phyloP scores from a whole-genome alignment of 1,140 invertebrate species.

The Drosophila tsacasi region DNA sequence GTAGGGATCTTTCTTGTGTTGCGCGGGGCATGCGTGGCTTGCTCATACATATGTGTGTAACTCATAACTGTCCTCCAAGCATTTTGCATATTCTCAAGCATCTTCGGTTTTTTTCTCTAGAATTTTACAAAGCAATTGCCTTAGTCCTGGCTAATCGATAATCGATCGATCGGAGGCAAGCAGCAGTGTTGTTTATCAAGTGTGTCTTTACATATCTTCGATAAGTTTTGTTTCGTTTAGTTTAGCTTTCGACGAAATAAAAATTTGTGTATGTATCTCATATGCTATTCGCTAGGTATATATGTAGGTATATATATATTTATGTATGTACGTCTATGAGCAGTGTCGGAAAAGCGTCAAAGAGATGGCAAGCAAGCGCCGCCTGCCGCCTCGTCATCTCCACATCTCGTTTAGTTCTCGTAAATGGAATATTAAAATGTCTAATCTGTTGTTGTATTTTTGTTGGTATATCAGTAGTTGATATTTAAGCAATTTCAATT shows the following conservation, averaged over 20 bases:
- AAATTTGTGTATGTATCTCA: slow-evolving; percentile 45
- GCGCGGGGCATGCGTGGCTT: slow-evolving; percentile 26
- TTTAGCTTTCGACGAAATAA: slow-evolving; percentile 45
- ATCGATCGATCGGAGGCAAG: slow-evolving; percentile 14
- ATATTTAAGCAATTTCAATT: slow-evolving; percentile 79
- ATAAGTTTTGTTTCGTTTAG: slow-evolving; percentile 34
- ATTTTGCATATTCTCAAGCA: slow-evolving; percentile 45
- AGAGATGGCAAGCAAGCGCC: slow-evolving; percentile 64
- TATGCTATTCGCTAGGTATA: slow-evolving; percentile 49
- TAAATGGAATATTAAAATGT: slow-evolving; percentile 77
- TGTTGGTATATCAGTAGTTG: slow-evolving; percentile 10
- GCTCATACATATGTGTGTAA: slow-evolving; percentile 13
- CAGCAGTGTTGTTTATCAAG: slow-evolving; percentile 42
- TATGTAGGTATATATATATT: slow-evolving; percentile 55
- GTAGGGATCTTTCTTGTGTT: slow-evolving; percentile 25
- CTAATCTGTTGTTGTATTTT: slow-evolving; percentile 48
- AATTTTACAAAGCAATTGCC: slow-evolving; percentile 57
- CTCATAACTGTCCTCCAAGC: slow-evolving; percentile 34
- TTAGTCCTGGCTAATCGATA: slow-evolving; percentile 2
- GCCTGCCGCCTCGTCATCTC: slow-evolving; percentile 29
- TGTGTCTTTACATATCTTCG: slow-evolving; percentile 69
- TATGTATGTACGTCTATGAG: slow-evolving; percentile 63
- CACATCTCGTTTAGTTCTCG: slow-evolving; percentile 45
- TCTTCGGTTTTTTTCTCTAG: slow-evolving; percentile 33
- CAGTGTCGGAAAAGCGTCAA: slow-evolving; percentile 78